Percentiles rank a stretch among this genome's conserved stretches.
These are phyloP conservation scores for Phasia obesa DNA, from an alignment of 2,888 invertebrate genomes.

Conservation along the genomic window DNA sequence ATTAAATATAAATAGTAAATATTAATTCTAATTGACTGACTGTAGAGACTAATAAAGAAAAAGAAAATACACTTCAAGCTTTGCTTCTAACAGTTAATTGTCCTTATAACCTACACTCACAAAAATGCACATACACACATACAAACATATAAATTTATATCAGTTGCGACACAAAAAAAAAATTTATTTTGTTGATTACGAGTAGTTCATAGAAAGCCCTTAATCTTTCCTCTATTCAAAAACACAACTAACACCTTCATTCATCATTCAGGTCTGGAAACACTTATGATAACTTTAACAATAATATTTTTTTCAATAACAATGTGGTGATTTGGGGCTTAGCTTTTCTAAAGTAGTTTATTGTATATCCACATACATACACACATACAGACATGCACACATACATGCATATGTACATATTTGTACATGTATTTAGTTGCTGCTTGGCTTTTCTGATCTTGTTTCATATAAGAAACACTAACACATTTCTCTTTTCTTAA, in stretches of 20 bases:
- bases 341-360: slow-evolving; percentile 74
- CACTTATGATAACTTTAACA: slow-evolving; percentile 8
- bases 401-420: neutral
- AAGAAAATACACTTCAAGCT: no score
- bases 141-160: no score
- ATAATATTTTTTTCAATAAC: slow-evolving; percentile 47
- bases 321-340: slow-evolving; percentile 80
- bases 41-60: no score
- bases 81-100: no score
- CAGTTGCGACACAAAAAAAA: no score
- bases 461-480: slow-evolving; percentile 41
- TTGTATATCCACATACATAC: neutral
- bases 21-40: neutral
- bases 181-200: no score
- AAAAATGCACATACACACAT: no score
- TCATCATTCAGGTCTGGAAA: slow-evolving; percentile 1
- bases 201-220: neutral
- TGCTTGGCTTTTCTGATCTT: slow-evolving; percentile 32
- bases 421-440: neutral
- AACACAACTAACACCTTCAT: slow-evolving; percentile 43
- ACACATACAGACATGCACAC: neutral
- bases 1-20: neutral
- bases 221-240: neutral
- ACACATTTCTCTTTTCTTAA: slow-evolving; percentile 40
- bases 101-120: no score